phyloP scores from a whole-genome alignment of 1,140 invertebrate genomes.

The Calliphora vicina region DNA sequence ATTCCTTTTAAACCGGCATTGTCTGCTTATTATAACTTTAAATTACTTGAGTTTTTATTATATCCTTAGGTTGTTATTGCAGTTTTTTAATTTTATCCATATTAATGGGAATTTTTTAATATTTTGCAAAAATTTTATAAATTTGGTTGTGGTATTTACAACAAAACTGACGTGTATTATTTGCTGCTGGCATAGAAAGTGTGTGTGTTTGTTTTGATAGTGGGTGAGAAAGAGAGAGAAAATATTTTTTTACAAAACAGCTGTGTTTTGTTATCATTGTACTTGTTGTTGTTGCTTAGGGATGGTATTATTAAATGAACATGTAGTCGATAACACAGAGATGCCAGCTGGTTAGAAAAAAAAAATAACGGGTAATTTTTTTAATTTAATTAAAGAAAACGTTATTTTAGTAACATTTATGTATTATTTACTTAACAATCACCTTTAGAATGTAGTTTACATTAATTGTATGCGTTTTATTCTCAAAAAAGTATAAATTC shows the following conservation, averaged over 20 bases:
- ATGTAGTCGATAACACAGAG: neutral
- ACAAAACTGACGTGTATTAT: constrained; percentile 10
- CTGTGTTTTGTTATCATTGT: neutral
- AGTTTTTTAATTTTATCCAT: neutral
- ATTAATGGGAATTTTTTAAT: neutral
- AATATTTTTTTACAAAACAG: neutral
- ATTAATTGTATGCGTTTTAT: too few relatives aligned
- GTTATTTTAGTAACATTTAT: too few relatives aligned
- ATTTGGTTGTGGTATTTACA: neutral
- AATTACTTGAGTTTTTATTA: neutral
- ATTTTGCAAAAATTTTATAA: neutral
- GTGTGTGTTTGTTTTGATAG: neutral
- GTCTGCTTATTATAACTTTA: neutral
- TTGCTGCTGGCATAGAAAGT: neutral
- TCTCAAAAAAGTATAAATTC: too few relatives aligned
- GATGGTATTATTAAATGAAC: neutral
- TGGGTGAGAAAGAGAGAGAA: neutral
- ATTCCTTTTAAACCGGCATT: neutral
- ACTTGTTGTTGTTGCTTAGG: neutral
- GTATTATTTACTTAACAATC: too few relatives aligned
- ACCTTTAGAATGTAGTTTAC: too few relatives aligned
- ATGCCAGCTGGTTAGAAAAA: neutral
- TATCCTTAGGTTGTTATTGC: too few relatives aligned
- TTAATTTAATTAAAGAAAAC: too few relatives aligned
- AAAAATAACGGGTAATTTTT: too few relatives aligned